Evolutionary conservation across 2,113 vertebrate species (phyloP).

Genomic region (Machaerirhynchus nigripectus): DNA sequence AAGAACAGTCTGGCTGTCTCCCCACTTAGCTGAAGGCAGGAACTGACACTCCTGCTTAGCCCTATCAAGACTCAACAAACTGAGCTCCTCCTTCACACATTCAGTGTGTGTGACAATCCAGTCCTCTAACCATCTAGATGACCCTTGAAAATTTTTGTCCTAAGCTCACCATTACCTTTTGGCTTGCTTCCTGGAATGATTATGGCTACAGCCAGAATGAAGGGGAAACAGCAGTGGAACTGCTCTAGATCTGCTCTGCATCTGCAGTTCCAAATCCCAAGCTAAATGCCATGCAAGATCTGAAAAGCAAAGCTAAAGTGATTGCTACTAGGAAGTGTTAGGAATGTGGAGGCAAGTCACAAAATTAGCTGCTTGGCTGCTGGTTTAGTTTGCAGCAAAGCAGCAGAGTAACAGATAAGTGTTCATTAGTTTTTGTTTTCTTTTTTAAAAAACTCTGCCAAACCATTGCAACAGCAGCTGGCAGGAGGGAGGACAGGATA

Average conservation of each 20-base stretch:
- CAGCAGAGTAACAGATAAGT: background rate
- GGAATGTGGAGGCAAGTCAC: background rate
- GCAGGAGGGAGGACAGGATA: background rate
- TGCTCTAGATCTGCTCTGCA: background rate
- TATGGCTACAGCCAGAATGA: background rate
- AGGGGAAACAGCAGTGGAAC: background rate
- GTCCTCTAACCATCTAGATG: background rate
- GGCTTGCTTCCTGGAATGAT: background rate
- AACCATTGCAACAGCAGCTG: background rate
- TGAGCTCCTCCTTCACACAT: background rate
- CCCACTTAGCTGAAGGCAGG: background rate
- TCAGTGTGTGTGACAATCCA: background rate
- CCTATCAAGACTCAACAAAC: background rate
- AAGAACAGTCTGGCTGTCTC: background rate
- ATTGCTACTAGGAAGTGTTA: background rate
- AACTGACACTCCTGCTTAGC: background rate
- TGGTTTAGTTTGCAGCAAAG: background rate
- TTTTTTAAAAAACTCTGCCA: background rate
- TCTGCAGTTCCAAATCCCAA: background rate
- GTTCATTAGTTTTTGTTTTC: background rate
- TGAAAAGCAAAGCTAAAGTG: background rate
- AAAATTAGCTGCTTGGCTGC: background rate
- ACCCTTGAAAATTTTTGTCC: background rate
- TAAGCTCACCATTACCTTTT: background rate
- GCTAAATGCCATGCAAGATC: background rate